Percentiles rank a stretch among this genome's conserved stretches.
These are phyloP conservation scores for Nemopilema nomurai DNA, from an alignment of 30 jellyfish, hydroid and myxozoan species.

Conservation along the genomic window DNA sequence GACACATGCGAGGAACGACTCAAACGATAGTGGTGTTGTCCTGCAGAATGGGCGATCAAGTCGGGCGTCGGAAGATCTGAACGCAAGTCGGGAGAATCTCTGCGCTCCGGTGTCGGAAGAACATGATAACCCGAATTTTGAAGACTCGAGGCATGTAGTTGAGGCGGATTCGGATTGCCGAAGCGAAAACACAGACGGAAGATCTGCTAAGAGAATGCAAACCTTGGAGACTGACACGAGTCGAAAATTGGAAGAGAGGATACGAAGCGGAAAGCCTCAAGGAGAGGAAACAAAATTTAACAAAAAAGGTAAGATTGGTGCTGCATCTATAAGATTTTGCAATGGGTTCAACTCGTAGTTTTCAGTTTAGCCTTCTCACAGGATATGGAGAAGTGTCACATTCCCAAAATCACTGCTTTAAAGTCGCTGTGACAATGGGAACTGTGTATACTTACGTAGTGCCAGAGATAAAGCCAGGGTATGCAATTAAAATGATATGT, in stretches of 20 bases:
- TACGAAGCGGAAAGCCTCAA: slow-evolving; percentile 28
- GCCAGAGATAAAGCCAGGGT: no score
- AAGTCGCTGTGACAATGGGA: no score
- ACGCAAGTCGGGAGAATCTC: slow-evolving; percentile 48
- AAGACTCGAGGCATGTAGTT: slow-evolving; percentile 20
- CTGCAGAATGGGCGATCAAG: slow-evolving; percentile 66
- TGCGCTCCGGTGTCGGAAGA: slow-evolving; percentile 33
- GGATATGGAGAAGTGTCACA: no score
- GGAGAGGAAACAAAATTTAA: slow-evolving; percentile 37
- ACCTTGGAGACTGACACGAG: slow-evolving; percentile 15
- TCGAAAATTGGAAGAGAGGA: slow-evolving; percentile 50
- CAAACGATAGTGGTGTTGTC: slow-evolving; percentile 95
- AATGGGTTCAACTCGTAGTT: neutral
- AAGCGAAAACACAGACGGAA: neutral
- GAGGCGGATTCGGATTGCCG: slow-evolving; percentile 3
- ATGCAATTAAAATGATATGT: no score
- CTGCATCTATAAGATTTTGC: neutral
- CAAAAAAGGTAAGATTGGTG: slow-evolving; percentile 43
- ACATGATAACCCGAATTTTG: slow-evolving; percentile 15
- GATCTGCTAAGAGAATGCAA: slow-evolving; percentile 1
- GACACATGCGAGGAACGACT: slow-evolving; percentile 75
- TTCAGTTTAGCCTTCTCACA: no score
- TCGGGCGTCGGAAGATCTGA: slow-evolving; percentile 81
- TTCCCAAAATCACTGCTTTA: no score
- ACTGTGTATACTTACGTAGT: no score